Evolutionary conservation across 2,888 invertebrate genomes (phyloP).

Genomic region (Dasysyrphus albostriatus): DNA sequence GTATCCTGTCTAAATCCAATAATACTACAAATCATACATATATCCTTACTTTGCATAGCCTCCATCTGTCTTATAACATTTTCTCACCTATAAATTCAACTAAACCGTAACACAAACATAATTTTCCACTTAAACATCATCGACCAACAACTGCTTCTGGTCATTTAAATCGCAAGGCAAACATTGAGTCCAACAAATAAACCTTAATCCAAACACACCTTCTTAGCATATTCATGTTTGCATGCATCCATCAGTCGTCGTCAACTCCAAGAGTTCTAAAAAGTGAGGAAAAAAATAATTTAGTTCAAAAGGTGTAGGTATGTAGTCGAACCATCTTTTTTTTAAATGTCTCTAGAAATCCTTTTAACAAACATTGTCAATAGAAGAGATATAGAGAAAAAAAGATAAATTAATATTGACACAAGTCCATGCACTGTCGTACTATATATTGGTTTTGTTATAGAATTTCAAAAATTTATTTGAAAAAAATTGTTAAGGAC

Average conservation of each 20-base stretch:
- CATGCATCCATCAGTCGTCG: not conserved
- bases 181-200: constrained; percentile 9
- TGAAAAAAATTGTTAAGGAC: constrained; percentile 16
- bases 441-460: constrained; percentile 4
- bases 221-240: constrained; percentile 18
- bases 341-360: constrained; percentile 33
- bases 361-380: constrained; percentile 61
- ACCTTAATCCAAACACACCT: constrained; percentile 32
- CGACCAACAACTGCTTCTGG: constrained; percentile 62
- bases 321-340: not conserved
- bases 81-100: constrained; percentile 35
- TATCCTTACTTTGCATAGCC: constrained; percentile 21
- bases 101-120: constrained; percentile 51
- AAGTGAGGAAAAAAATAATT: not conserved
- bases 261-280: not conserved
- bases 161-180: constrained; percentile 49
- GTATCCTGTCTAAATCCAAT: not conserved
- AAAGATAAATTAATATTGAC: constrained; percentile 58
- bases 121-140: constrained; percentile 70
- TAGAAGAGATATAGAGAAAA: constrained; percentile 13
- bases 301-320: constrained; percentile 24
- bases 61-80: constrained; percentile 20
- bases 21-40: not conserved
- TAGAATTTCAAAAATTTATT: constrained; percentile 39
- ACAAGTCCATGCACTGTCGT: constrained; percentile 34